A percentile compares a stretch with the other conserved stretches of the same genome.
Evolutionary conservation across 2,888 invertebrate genomes (phyloP).

Genomic region (Exephanes ischioxanthus): DNA sequence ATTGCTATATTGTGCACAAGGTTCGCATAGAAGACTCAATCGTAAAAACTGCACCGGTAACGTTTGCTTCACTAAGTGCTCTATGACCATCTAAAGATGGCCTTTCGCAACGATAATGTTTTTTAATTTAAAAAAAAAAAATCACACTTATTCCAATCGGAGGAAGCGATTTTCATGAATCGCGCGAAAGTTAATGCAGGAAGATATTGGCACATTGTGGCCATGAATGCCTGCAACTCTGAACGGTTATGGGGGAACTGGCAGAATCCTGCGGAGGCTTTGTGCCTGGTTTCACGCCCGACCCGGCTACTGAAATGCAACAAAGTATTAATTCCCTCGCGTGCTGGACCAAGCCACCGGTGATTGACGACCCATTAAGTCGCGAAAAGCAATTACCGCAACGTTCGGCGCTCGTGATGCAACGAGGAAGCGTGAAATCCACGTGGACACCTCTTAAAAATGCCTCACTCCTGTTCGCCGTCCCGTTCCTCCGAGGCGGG

Average conservation of each 20-base stretch:
- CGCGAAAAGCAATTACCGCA: slow-evolving; percentile 70
- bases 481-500: slow-evolving; percentile 14
- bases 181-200: neutral
- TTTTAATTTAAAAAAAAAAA: no score
- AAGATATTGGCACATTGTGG: neutral
- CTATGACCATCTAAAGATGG: no score
- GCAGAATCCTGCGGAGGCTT: neutral
- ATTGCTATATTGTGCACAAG: no score
- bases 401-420: slow-evolving; percentile 65
- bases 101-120: no score
- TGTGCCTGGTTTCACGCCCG: slow-evolving; percentile 11
- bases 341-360: slow-evolving; percentile 46
- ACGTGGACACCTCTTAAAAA: slow-evolving; percentile 64
- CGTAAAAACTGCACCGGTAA: no score
- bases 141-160: no score
- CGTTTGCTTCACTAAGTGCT: no score
- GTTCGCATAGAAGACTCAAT: no score
- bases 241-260: neutral
- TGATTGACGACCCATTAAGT: slow-evolving; percentile 73
- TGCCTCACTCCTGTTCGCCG: slow-evolving; percentile 9
- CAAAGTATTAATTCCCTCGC: slow-evolving; percentile 59
- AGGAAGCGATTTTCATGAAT: no score
- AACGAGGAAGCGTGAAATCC: slow-evolving; percentile 67
- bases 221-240: neutral
- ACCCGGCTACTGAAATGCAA: slow-evolving; percentile 64